Evolutionary conservation across 2,113 vertebrate species (phyloP).

Genomic region (Maccullochella peelii): DNA sequence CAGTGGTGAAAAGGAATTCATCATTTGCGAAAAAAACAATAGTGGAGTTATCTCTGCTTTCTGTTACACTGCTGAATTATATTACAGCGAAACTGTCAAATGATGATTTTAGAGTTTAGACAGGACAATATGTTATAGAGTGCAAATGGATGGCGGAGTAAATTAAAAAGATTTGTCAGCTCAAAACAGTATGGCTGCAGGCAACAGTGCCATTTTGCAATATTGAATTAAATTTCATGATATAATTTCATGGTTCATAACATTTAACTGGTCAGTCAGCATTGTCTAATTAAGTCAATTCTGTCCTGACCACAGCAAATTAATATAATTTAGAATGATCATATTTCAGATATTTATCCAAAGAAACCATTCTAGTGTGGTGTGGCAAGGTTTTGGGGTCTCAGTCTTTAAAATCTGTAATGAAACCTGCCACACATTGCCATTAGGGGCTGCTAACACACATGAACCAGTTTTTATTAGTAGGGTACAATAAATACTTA

Average conservation of each 20-base stretch:
- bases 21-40: background rate
- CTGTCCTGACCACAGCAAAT: constrained; percentile 50
- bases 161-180: constrained; percentile 51
- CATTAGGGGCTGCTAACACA: background rate
- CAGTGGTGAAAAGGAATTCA: background rate
- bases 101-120: constrained; percentile 7
- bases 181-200: constrained; percentile 26
- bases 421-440: constrained; percentile 8
- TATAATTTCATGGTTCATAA: constrained; percentile 71
- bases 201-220: constrained; percentile 30
- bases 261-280: constrained; percentile 58
- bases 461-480: constrained; percentile 11
- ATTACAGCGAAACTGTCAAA: background rate
- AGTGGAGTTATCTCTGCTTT: constrained; percentile 2
- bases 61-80: background rate
- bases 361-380: constrained; percentile 3
- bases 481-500: background rate
- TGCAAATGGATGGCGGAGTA: constrained; percentile 22
- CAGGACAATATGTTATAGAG: background rate
- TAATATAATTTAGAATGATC: constrained; percentile 44
- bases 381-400: background rate
- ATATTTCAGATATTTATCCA: constrained; percentile 44
- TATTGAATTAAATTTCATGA: constrained; percentile 65
- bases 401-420: constrained; percentile 7
- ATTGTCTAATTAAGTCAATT: constrained; percentile 50